Percentiles rank a stretch among this genome's conserved stretches.
Conservation (phyloP, 2,113 vertebrate genomes). For the Baryphthengus martii region DNA sequence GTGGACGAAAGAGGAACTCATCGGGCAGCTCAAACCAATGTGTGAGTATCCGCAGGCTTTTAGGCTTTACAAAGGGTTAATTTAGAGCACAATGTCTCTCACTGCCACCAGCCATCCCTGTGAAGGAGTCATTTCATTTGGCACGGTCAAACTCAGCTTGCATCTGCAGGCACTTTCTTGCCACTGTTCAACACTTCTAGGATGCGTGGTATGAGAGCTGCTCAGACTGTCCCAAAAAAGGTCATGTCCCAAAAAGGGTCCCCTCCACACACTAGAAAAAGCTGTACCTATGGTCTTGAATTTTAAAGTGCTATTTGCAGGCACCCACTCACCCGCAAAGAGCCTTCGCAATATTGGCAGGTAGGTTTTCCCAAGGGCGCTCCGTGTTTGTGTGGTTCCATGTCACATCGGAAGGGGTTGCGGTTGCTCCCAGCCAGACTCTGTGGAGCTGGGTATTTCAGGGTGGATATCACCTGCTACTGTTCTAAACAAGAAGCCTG, state of each 20-base stretch:
- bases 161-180: neutral
- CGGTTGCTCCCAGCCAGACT: neutral
- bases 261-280: neutral
- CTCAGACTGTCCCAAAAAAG: neutral
- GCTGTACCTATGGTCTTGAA: fast-evolving
- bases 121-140: neutral
- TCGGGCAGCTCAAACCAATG: slow-evolving; percentile 98
- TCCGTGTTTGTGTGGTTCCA: neutral
- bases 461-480: too few relatives aligned
- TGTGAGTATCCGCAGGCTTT: slow-evolving; percentile 82
- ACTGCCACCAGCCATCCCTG: fast-evolving
- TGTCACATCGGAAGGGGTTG: neutral
- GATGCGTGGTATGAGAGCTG: neutral
- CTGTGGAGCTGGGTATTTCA: neutral
- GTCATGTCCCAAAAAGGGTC: neutral
- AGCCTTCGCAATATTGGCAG: neutral
- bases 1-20: slow-evolving; percentile 98
- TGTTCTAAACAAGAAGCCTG: neutral
- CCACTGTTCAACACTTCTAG: fast-evolving
- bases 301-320: neutral
- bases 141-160: neutral
- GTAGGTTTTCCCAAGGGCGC: neutral
- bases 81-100: neutral
- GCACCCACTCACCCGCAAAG: neutral
- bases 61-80: neutral